phyloP scores from a whole-genome alignment of 2,888 invertebrate genomes.

The Marasmarcha lunaedactyla region DNA sequence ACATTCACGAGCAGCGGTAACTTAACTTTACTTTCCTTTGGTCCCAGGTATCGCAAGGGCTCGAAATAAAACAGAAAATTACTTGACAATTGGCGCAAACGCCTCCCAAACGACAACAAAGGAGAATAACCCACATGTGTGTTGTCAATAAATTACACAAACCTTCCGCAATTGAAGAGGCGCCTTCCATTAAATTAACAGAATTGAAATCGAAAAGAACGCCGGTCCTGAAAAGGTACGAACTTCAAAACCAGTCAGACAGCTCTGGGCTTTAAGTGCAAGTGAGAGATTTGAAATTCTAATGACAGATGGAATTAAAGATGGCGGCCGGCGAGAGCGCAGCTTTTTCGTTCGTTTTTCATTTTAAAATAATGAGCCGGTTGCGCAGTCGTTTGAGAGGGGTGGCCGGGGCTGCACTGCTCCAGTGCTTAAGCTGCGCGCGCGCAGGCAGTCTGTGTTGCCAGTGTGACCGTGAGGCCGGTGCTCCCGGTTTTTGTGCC shows the following conservation, averaged over 20 bases:
- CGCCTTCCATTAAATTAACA: slow-evolving; percentile 34
- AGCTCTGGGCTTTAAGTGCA: slow-evolving; percentile 15
- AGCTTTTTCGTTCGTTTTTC: slow-evolving; percentile 43
- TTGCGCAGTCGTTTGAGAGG: slow-evolving; percentile 33
- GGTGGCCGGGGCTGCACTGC: slow-evolving; percentile 27
- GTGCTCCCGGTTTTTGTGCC: not conserved
- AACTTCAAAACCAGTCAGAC: slow-evolving; percentile 3
- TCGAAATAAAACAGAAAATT: not conserved
- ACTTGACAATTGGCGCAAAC: not conserved
- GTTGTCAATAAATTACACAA: slow-evolving; percentile 15
- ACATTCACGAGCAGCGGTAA: too few relatives aligned
- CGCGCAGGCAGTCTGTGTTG: too few relatives aligned
- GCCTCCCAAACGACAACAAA: not conserved
- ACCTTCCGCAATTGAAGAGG: slow-evolving; percentile 29
- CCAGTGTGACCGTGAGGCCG: not conserved
- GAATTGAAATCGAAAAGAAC: slow-evolving; percentile 24
- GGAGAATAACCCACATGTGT: not conserved
- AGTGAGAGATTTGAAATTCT: slow-evolving; percentile 15
- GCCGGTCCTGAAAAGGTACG: slow-evolving; percentile 14
- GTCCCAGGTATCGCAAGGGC: too few relatives aligned
- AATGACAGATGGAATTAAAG: slow-evolving; percentile 24
- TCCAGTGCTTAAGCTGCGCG: not conserved
- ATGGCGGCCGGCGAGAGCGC: slow-evolving; percentile 40
- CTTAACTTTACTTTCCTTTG: too few relatives aligned
- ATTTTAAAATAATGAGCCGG: slow-evolving; percentile 40